phyloP scores from a whole-genome alignment of 2,888 invertebrate species.

The Eristalinus sepulchralis region DNA sequence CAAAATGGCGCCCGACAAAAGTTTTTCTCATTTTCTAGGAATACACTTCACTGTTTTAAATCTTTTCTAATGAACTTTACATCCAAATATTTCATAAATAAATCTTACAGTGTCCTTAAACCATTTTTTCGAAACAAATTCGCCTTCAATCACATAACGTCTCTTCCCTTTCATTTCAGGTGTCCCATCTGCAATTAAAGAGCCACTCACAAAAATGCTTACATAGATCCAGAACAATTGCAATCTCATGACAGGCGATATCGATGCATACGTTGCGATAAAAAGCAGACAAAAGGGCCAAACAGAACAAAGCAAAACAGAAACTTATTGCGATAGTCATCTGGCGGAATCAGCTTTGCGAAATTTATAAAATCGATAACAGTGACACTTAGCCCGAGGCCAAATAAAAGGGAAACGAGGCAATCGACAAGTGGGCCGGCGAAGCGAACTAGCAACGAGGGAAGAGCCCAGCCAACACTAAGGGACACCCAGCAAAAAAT shows the following conservation, averaged over 20 bases:
- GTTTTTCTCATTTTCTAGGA: too few relatives aligned
- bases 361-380: constrained; percentile 23
- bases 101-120: too few relatives aligned
- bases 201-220: constrained; percentile 11
- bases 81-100: too few relatives aligned
- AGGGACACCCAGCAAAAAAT: neutral
- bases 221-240: neutral
- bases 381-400: neutral
- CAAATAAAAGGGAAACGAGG: neutral
- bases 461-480: neutral
- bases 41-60: too few relatives aligned
- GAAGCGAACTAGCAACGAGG: neutral
- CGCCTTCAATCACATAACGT: neutral
- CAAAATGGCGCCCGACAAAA: too few relatives aligned
- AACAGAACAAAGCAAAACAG: neutral
- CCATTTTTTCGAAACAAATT: too few relatives aligned
- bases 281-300: neutral
- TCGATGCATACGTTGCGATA: neutral
- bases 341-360: constrained; percentile 1
- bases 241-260: constrained; percentile 21
- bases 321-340: neutral
- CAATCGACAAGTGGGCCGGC: neutral
- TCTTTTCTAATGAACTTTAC: too few relatives aligned
- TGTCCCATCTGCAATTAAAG: neutral
- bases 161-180: constrained; percentile 28